phyloP scores from a whole-genome alignment of 2,888 invertebrate species.

The Lacanobia wlatinum region DNA sequence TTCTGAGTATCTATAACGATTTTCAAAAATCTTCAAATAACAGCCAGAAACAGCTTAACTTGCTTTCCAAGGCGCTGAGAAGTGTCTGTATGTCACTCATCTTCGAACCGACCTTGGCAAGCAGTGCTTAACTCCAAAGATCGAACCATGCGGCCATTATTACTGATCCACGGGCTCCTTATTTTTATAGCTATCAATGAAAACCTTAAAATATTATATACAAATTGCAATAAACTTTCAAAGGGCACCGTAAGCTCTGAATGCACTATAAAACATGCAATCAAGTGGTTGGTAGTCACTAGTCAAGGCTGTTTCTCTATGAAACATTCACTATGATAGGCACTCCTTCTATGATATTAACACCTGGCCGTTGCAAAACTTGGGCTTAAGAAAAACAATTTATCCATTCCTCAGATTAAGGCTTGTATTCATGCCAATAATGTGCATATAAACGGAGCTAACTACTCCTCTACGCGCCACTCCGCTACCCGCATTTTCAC shows the following conservation, averaged over 20 bases:
- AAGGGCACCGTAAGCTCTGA: slow-evolving; percentile 16
- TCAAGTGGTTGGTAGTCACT: not conserved
- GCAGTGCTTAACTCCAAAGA: too few species aligned
- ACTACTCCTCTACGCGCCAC: too few species aligned
- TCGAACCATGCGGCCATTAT: not conserved
- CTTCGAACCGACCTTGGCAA: too few species aligned
- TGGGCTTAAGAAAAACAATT: not conserved
- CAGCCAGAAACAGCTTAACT: too few species aligned
- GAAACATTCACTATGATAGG: slow-evolving; percentile 36
- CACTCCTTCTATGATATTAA: slow-evolving; percentile 36
- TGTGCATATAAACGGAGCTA: too few species aligned
- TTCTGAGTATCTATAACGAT: too few species aligned
- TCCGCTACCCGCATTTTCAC: too few species aligned
- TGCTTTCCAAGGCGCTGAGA: too few species aligned
- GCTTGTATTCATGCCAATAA: too few species aligned
- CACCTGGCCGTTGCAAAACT: slow-evolving; percentile 3
- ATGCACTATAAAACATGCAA: slow-evolving; percentile 30
- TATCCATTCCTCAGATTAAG: not conserved
- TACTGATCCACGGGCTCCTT: not conserved
- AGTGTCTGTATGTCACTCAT: too few species aligned
- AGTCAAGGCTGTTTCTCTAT: slow-evolving; percentile 36
- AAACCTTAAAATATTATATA: not conserved
- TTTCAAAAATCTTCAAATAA: too few species aligned
- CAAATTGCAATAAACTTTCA: slow-evolving; percentile 5
- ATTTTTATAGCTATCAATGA: not conserved